phyloP scores from a whole-genome alignment of 2,113 vertebrate genomes.

The Dicaeum eximium region DNA sequence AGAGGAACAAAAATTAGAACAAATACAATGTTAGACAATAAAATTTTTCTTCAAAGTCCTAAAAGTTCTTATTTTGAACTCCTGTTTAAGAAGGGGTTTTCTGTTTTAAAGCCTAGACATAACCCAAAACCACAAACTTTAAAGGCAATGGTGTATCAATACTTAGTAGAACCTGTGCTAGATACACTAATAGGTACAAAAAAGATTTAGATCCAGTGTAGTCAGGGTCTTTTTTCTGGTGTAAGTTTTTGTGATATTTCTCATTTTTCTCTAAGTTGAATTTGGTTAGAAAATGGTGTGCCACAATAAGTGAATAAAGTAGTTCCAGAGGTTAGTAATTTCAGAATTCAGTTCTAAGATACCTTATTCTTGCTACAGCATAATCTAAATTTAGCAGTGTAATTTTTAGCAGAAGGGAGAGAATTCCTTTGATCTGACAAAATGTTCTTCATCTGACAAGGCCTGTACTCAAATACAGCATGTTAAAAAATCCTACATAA shows the following conservation, averaged over 20 bases:
- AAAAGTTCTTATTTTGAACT: background rate
- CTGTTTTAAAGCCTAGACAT: background rate
- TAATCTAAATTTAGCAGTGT: background rate
- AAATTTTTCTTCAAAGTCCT: background rate
- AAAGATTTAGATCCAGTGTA: background rate
- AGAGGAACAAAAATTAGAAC: background rate
- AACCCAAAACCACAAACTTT: background rate
- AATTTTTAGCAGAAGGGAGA: background rate
- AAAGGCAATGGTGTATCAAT: background rate
- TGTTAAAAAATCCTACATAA: background rate
- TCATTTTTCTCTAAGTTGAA: background rate
- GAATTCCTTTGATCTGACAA: background rate
- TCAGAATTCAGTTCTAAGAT: background rate
- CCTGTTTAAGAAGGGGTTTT: rapidly evolving
- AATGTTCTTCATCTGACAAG: background rate
- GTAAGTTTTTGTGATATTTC: background rate
- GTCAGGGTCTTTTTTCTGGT: background rate
- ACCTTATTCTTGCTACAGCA: background rate
- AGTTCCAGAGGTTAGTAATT: background rate
- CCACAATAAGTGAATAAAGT: background rate
- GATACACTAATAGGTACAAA: background rate
- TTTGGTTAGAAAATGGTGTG: background rate
- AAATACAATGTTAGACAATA: background rate
- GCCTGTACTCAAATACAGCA: background rate
- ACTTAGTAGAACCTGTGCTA: background rate